Conservation (phyloP, 2,113 vertebrate species). For the Scortum barcoo region DNA sequence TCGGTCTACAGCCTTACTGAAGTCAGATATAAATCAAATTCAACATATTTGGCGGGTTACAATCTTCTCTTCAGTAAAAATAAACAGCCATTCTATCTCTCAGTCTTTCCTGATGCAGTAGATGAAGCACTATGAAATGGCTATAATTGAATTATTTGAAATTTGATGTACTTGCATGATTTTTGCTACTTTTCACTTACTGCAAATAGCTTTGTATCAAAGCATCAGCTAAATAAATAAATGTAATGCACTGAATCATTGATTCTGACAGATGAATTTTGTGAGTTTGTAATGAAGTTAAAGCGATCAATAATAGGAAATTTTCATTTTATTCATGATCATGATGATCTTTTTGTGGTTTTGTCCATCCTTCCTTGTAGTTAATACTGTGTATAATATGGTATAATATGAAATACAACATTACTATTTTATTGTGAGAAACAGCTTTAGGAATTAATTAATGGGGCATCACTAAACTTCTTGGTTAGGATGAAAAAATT, state of each 20-base stretch:
- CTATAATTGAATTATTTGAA: too few species aligned
- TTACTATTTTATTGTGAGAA: not conserved
- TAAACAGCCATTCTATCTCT: too few species aligned
- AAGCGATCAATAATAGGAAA: too few species aligned
- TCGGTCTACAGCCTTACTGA: slow-evolving; percentile 26
- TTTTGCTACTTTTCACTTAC: too few species aligned
- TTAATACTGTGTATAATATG: not conserved
- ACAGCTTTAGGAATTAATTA: not conserved
- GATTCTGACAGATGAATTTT: slow-evolving; percentile 46
- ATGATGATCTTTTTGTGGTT: not conserved
- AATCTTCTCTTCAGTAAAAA: slow-evolving; percentile 34
- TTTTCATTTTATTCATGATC: slow-evolving; percentile 21
- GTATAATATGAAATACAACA: too few species aligned
- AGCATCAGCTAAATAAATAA: too few species aligned
- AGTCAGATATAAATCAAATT: slow-evolving; percentile 43
- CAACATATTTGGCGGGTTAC: slow-evolving; percentile 51
- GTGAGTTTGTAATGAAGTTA: too few species aligned
- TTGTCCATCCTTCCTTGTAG: not conserved
- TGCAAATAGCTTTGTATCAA: too few species aligned
- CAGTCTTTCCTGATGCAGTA: too few species aligned
- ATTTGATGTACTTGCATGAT: too few species aligned
- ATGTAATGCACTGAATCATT: too few species aligned
- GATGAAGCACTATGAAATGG: too few species aligned
- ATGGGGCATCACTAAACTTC: not conserved
- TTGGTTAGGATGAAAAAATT: not conserved